Base-by-base conservation (phyloP, 30 jellyfish, hydroid and myxozoan species). In the Pelagia noctiluca region DNA sequence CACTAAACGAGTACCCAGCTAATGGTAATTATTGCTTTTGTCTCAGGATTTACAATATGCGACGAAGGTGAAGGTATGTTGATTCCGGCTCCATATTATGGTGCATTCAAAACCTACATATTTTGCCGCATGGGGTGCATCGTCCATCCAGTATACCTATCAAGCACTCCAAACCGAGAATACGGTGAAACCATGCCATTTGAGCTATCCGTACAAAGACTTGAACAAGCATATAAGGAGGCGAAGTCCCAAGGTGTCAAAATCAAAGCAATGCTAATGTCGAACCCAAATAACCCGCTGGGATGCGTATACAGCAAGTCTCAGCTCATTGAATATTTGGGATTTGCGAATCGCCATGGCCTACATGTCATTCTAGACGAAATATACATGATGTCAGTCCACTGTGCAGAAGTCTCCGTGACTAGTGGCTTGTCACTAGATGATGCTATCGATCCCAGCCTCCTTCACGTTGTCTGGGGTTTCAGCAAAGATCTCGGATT, bases 251-350 rank as follows among this genome's bases (percentile, higher is more conserved):
- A 75, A 13, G 97, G 97, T 2, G 50, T 66, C 8, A 71, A 34
- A 2, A 86, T 89, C 46, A 33, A 74, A 30, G 97, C 80, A n/a
- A 35, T 89, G 11, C n/a, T 89, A 19, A 63, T 89, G 0, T 37
- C 81, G 38, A 89, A 89, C 84, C 97, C 97, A 10, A 82, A 82
- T 77, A 89, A 89, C 68, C 97, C 97, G 18, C 83, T 89, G 36
- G 97, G 97, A 22, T 24, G 25, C 49, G 61, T 89, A 28, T 89
- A 89, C 78, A 21, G 88, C 31, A 84, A 89, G 64, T 54, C 67
- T 29, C 90, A 63, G 25, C 50, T 89, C 5, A 33, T 23, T 23
- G 29, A 46, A 11, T 82, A 66, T 42, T 62, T 83, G 54, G 68
- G 64, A 38, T 89, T 89, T 68, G 84, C 90, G 61, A 21, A 66